Conservation (phyloP, 2,797 vertebrate species). For the Alectoris magna region DNA sequence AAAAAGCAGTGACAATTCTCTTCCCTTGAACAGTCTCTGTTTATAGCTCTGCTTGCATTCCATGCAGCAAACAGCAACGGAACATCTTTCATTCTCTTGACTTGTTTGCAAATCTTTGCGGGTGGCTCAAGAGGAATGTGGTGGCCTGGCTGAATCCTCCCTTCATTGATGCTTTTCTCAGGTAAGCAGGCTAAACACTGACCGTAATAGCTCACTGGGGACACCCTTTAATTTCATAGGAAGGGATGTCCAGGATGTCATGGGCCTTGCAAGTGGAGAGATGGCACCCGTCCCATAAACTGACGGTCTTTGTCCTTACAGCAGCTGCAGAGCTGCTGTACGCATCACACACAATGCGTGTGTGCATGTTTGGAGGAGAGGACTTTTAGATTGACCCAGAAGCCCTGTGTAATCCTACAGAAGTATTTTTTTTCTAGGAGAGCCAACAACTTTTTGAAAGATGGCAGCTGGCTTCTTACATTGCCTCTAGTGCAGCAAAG, state of each 20-base stretch:
- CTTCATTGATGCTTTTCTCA: constrained; percentile 46
- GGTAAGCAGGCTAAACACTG: constrained; percentile 52
- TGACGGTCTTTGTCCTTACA: background rate
- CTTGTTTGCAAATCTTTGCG: constrained; percentile 49
- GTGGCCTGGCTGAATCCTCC: constrained; percentile 30
- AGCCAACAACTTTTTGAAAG: constrained; percentile 52
- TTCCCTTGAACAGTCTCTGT: constrained; percentile 8
- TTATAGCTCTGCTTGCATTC: constrained; percentile 36
- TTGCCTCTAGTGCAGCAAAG: constrained; percentile 8
- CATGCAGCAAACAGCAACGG: background rate
- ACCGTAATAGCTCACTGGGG: constrained; percentile 29
- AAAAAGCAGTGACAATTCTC: constrained; percentile 13
- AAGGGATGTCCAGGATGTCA: background rate
- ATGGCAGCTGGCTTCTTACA: background rate
- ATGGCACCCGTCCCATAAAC: background rate
- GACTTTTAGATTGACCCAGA: background rate
- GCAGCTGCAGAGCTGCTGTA: background rate
- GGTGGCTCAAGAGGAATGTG: background rate
- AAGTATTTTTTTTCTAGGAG: constrained; percentile 17
- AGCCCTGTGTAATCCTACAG: background rate
- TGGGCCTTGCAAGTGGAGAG: background rate
- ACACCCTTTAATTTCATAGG: constrained; percentile 45
- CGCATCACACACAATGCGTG: background rate
- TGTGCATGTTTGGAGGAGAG: background rate
- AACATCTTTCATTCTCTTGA: constrained; percentile 25